These are phyloP conservation scores for Latrodectus geometricus DNA, from an alignment of 1,140 invertebrate species.

Conservation along the genomic window DNA sequence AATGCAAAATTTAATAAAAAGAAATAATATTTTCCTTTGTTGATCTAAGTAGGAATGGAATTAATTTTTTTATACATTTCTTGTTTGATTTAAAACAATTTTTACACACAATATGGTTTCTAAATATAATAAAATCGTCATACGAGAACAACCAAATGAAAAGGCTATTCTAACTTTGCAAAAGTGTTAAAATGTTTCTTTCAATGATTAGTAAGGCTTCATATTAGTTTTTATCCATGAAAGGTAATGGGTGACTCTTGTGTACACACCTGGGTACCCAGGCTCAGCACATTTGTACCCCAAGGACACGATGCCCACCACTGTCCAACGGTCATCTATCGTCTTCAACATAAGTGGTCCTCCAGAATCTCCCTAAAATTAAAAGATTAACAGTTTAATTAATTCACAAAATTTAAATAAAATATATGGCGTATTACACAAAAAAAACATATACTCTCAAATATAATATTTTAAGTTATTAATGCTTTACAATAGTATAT, in stretches of 20 bases:
- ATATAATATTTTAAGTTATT: too few relatives aligned
- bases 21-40: too few relatives aligned
- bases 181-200: not conserved
- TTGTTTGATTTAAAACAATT: not conserved
- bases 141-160: not conserved
- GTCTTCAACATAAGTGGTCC: slow-evolving; percentile 85
- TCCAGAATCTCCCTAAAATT: slow-evolving; percentile 79
- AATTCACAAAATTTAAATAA: too few relatives aligned
- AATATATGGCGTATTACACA: too few relatives aligned
- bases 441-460: too few relatives aligned
- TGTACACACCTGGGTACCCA: slow-evolving; percentile 68
- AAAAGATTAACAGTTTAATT: not conserved
- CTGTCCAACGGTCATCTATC: slow-evolving; percentile 27
- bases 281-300: slow-evolving; percentile 80
- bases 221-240: slow-evolving; percentile 64
- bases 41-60: too few relatives aligned
- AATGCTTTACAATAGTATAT: too few relatives aligned
- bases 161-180: not conserved
- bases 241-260: slow-evolving; percentile 66
- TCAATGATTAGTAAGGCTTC: slow-evolving; percentile 8
- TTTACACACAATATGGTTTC: not conserved
- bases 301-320: slow-evolving; percentile 87
- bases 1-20: too few relatives aligned
- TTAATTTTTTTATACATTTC: too few relatives aligned
- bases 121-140: not conserved